Conservation (phyloP, 2,888 invertebrate genomes). For the Drosophila recens region DNA sequence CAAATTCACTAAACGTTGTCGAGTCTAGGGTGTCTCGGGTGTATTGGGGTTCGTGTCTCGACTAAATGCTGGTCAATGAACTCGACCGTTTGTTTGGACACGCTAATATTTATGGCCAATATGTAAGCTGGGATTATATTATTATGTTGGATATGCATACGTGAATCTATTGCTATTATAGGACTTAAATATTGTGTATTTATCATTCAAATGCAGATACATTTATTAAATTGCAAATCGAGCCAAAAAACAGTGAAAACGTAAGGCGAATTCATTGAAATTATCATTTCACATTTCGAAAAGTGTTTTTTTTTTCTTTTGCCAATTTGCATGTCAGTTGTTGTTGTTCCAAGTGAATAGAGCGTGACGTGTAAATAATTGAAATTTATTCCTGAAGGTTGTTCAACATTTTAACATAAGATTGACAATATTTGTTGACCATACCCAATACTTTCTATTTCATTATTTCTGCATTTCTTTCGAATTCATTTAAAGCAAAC, state of each 20-base stretch:
- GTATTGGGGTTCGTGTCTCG: conserved; percentile 20
- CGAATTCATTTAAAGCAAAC: conserved; percentile 41
- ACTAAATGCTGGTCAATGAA: conserved; percentile 67
- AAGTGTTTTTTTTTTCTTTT: conserved; percentile 33
- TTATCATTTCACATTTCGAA: conserved; percentile 28
- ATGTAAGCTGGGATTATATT: conserved; percentile 26
- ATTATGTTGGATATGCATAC: conserved; percentile 12
- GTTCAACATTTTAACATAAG: conserved; percentile 23
- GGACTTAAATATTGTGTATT: not conserved
- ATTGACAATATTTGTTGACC: conserved; percentile 16
- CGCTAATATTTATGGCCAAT: conserved; percentile 53
- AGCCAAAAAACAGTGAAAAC: conserved; percentile 4
- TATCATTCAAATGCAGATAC: conserved; percentile 17
- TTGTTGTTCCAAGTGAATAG: conserved; percentile 55
- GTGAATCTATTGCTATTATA: conserved; percentile 3
- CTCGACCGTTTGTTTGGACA: conserved; percentile 41
- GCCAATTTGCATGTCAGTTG: conserved; percentile 14
- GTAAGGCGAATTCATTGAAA: conserved; percentile 6
- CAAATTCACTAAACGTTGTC: conserved; percentile 49
- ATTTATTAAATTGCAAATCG: conserved; percentile 6
- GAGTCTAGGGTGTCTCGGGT: not conserved
- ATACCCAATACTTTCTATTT: conserved; percentile 63
- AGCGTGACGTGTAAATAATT: conserved; percentile 45
- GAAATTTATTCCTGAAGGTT: conserved; percentile 29
- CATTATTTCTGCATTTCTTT: conserved; percentile 35